phyloP scores from a whole-genome alignment of 2,113 vertebrate genomes.

The Muntiacus reevesi region DNA sequence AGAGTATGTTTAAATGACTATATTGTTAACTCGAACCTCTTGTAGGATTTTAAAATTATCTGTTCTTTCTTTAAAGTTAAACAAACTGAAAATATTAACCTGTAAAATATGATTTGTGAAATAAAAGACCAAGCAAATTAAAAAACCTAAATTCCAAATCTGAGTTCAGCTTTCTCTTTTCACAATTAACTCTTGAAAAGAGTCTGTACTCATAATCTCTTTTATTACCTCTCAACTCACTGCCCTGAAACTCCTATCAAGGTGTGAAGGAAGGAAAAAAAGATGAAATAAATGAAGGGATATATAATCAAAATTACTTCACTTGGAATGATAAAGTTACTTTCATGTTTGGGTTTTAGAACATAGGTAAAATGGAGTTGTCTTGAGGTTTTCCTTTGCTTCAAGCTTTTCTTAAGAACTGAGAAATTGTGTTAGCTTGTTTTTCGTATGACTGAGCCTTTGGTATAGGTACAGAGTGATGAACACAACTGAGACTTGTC shows the following conservation, averaged over 20 bases:
- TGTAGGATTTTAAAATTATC: conserved; percentile 4
- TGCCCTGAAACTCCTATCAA: not conserved
- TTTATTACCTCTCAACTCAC: not conserved
- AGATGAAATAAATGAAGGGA: not conserved
- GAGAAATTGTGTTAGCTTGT: not conserved
- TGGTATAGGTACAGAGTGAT: not conserved
- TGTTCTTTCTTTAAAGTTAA: not conserved
- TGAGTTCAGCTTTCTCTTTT: not conserved
- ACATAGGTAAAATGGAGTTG: not conserved
- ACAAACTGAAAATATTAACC: not conserved
- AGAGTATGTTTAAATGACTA: not conserved
- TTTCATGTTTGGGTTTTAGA: not conserved
- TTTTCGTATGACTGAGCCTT: not conserved
- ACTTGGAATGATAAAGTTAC: not conserved
- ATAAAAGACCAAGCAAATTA: not conserved
- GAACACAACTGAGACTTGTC: not conserved
- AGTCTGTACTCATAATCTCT: not conserved
- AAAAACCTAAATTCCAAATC: not conserved
- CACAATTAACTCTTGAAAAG: not conserved
- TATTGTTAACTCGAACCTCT: not conserved
- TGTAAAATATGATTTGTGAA: not conserved
- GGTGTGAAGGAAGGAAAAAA: not conserved
- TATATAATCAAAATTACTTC: not conserved
- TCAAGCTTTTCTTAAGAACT: not conserved
- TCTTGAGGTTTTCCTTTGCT: not conserved